Evolutionary conservation across 2,113 vertebrate genomes (phyloP), one percentile per base, ranked within the genome.

Genomic region (Leptodactylus fuscus): DNA sequence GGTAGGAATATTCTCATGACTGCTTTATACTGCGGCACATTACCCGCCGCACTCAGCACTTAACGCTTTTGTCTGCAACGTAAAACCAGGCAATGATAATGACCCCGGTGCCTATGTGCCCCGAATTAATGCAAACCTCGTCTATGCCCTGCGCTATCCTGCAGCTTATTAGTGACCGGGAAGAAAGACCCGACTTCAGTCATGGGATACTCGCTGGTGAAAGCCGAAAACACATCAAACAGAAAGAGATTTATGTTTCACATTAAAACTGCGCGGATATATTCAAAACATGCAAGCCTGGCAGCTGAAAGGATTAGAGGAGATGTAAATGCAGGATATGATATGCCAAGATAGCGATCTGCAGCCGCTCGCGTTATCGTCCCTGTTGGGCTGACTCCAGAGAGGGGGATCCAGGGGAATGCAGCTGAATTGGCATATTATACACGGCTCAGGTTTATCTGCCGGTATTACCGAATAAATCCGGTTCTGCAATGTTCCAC

Each of bases 311-410:
- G 70, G 81, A 74, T 60, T 75, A 58, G 41, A 46, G 49, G 70
- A 83, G 36, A 75, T 75, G 81, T 83, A 83, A 74, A 83, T 74
- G 81, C 36, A 46, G 51, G 49, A 74, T 83, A 83, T 74, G 51
- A 74, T 83, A 74, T 73, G 69, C 69, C 69, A 74, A 73, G 81
- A 83, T 74, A 44, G 81, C 24, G 41, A 74, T 74, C 49, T 46
- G 51, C 81, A 46, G 29, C 51, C 13, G 70, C 70, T 60, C 8
- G 10, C 81, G 15, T 55, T 34, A 27, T 53, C 13, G n/a, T 46
- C 15, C 49, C 18, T 27, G 48, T 58, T 41, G 81, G 81, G 24
- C 32, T 44, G 65, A 27, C 69, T 74, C 69, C 69, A 27, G 81
- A 55, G 81, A 83, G 51, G 51, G 4, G 36, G 16, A 83, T 55